These are phyloP conservation scores for Megalopta genalis DNA, from an alignment of 1,140 invertebrate species.

Conservation along the genomic window DNA sequence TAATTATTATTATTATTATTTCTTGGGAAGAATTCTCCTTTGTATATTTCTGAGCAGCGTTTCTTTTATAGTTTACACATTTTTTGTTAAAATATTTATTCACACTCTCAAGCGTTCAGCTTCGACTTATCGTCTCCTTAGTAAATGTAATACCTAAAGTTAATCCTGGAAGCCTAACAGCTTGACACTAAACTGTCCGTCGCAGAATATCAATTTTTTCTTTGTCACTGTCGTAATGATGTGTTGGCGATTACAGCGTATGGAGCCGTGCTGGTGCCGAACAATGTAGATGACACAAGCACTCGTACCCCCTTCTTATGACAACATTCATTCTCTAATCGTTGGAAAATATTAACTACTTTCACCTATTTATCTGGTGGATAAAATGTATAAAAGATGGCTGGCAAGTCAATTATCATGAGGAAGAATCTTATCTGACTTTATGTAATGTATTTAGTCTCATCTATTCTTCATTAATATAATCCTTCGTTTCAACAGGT, in stretches of 20 bases:
- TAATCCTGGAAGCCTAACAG: constrained; percentile 79
- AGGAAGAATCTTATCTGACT: constrained; percentile 75
- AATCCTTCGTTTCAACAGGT: constrained; percentile 66
- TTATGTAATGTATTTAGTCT: constrained; percentile 71
- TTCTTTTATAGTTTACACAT: constrained; percentile 73
- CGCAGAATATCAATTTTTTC: constrained; percentile 54
- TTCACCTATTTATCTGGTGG: constrained; percentile 76
- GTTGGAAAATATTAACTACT: constrained; percentile 80
- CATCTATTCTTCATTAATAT: constrained; percentile 67
- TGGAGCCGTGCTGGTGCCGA: constrained; percentile 60
- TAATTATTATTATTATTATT: constrained; percentile 61
- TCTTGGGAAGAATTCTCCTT: constrained; percentile 76
- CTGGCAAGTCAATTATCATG: constrained; percentile 78
- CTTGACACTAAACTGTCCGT: constrained; percentile 74
- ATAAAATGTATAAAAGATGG: constrained; percentile 80
- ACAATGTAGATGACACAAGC: constrained; percentile 60
- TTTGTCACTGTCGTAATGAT: constrained; percentile 61
- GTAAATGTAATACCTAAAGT: constrained; percentile 77
- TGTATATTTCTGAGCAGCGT: constrained; percentile 77
- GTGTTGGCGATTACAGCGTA: constrained; percentile 57
- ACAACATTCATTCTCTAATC: constrained; percentile 74
- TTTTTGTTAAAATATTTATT: constrained; percentile 78
- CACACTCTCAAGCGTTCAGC: constrained; percentile 74
- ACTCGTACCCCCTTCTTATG: constrained; percentile 50
- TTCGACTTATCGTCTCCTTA: constrained; percentile 68